Conservation (phyloP, 2,113 vertebrate species). For the Pimephales promelas region DNA sequence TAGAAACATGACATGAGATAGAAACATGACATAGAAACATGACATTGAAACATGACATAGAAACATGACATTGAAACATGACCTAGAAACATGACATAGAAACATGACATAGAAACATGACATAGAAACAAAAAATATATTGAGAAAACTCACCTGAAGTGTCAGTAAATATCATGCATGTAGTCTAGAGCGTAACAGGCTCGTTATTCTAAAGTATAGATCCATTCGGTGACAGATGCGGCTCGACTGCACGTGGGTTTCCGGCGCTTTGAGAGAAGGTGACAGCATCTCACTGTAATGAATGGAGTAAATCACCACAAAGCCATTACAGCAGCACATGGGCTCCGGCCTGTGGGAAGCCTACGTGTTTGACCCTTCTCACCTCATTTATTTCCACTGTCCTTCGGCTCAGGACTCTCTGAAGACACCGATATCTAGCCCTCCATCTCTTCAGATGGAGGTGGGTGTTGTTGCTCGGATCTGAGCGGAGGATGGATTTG, state of each 20-base stretch:
- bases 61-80: too few relatives aligned
- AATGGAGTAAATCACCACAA: slow-evolving; percentile 30
- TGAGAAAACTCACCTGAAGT: too few relatives aligned
- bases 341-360: not conserved
- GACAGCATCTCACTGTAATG: slow-evolving; percentile 7
- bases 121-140: too few relatives aligned
- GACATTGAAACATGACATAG: too few relatives aligned
- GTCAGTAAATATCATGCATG: not conserved
- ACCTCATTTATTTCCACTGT: slow-evolving; percentile 15
- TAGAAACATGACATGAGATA: too few relatives aligned
- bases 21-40: too few relatives aligned
- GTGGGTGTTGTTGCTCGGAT: slow-evolving; percentile 12
- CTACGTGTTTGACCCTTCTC: not conserved
- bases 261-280: not conserved
- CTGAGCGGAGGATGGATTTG: slow-evolving; percentile 11
- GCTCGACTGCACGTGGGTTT: not conserved
- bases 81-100: too few relatives aligned
- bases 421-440: slow-evolving; percentile 8
- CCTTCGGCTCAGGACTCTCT: not conserved
- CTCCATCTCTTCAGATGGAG: not conserved
- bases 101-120: too few relatives aligned
- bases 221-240: not conserved
- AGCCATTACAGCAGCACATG: not conserved
- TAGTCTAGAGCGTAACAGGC: not conserved
- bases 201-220: not conserved